Percentiles rank a stretch among this genome's conserved stretches.
Conservation (phyloP, 2,113 vertebrate species). For the Emydocephalus ijimae region DNA sequence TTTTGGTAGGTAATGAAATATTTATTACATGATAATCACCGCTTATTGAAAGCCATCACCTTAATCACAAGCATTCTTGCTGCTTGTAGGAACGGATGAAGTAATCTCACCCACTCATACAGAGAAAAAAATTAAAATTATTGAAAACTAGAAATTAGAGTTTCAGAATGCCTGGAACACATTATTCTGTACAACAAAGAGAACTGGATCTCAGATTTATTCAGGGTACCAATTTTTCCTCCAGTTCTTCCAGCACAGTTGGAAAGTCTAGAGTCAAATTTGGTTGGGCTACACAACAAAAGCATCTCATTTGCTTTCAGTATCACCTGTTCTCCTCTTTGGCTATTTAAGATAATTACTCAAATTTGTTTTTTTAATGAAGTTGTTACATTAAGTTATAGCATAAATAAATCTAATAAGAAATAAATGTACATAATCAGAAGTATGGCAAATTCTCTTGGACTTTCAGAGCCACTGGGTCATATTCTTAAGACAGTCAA, state of each 20-base stretch:
- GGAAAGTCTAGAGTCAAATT: neutral
- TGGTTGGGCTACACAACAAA: neutral
- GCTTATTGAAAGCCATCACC: neutral
- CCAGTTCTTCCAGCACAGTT: neutral
- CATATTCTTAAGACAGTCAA: neutral
- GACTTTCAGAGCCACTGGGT: neutral
- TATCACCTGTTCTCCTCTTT: neutral
- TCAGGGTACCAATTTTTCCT: neutral
- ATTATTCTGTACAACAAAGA: neutral
- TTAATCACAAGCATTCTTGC: neutral
- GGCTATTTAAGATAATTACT: neutral
- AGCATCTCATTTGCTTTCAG: neutral
- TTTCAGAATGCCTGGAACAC: neutral
- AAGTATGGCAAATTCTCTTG: neutral
- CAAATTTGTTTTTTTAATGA: neutral
- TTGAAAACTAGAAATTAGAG: neutral
- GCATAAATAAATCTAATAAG: neutral
- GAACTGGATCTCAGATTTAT: neutral
- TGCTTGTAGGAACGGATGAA: neutral
- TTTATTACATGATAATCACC: neutral
- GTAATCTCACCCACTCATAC: neutral
- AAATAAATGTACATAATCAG: neutral
- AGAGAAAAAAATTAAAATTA: neutral
- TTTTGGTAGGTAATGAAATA: neutral
- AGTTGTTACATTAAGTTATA: neutral